A percentile compares a stretch with the other conserved stretches of the same genome.
phyloP scores from a whole-genome alignment of 1,140 invertebrate species.

The Asobara japonica region DNA sequence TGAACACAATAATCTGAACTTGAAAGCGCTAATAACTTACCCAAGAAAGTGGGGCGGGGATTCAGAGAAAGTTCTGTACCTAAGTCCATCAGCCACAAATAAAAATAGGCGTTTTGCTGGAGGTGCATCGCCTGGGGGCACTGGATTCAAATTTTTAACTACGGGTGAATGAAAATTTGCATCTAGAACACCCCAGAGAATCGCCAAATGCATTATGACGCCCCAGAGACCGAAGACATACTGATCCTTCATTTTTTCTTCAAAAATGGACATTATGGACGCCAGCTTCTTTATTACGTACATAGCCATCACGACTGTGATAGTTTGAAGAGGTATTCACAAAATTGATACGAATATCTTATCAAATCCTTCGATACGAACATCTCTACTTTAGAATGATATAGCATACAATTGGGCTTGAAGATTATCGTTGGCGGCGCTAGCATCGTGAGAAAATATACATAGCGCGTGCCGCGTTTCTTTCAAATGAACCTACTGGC shows the following conservation, averaged over 20 bases:
- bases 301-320: no score
- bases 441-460: no score
- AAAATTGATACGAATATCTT: no score
- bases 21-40: constrained; percentile 53
- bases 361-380: no score
- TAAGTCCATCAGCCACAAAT: constrained; percentile 88
- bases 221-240: constrained; percentile 48
- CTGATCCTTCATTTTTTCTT: constrained; percentile 18
- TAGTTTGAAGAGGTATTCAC: no score
- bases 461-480: no score
- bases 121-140: constrained; percentile 60
- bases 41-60: constrained; percentile 71
- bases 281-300: no score
- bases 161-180: constrained; percentile 64
- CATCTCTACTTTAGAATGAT: no score
- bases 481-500: no score
- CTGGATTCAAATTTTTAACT: constrained; percentile 60
- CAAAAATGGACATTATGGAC: neutral
- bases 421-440: no score
- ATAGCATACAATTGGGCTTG: no score
- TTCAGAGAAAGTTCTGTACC: constrained; percentile 82
- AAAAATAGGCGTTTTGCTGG: constrained; percentile 84
- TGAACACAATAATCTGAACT: neutral
- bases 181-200: constrained; percentile 61
- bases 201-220: constrained; percentile 51